phyloP scores from a whole-genome alignment of 2,113 vertebrate species.

The Helogale parvula region DNA sequence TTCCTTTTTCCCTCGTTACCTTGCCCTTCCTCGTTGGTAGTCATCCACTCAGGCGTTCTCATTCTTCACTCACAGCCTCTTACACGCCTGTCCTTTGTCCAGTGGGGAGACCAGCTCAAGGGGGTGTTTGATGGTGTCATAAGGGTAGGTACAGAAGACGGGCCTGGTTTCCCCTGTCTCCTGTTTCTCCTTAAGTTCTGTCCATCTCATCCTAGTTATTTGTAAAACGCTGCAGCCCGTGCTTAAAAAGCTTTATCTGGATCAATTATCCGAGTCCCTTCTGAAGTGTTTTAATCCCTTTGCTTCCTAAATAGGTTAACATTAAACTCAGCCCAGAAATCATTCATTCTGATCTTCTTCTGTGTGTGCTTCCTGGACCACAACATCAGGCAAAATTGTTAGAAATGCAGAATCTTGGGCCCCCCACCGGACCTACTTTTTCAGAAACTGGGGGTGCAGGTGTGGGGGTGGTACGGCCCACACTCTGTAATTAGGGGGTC shows the following conservation, averaged over 20 bases:
- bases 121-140: not conserved
- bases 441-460: not conserved
- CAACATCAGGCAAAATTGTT: not conserved
- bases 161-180: not conserved
- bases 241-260: not conserved
- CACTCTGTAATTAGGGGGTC: not conserved
- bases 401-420: not conserved
- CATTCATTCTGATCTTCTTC: not conserved
- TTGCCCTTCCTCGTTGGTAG: not conserved
- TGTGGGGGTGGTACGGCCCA: fast-evolving
- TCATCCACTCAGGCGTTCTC: not conserved
- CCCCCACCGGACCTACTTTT: not conserved
- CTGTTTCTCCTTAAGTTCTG: not conserved
- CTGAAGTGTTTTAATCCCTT: not conserved
- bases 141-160: not conserved
- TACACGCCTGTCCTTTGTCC: not conserved
- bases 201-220: not conserved
- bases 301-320: not conserved
- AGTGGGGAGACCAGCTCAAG: not conserved
- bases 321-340: not conserved
- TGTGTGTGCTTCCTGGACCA: not conserved
- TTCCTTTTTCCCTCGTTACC: not conserved
- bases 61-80: not conserved
- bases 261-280: not conserved
- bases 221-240: not conserved